A percentile compares a stretch with the other conserved stretches of the same genome.
Conservation (phyloP, 1,140 invertebrate genomes). For the Protaetia brevitarsis region DNA sequence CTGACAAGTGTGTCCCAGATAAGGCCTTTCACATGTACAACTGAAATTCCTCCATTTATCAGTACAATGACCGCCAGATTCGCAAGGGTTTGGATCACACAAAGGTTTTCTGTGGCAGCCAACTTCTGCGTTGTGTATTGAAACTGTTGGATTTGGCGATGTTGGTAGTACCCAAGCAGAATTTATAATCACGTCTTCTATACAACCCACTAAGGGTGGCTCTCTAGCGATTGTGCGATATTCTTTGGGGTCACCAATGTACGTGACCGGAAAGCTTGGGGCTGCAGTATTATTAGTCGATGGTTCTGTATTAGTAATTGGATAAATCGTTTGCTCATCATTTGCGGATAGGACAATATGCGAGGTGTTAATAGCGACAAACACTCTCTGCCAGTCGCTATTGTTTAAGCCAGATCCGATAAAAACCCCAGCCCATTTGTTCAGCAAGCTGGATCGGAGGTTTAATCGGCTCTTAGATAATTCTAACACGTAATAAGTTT, state of each 20-base stretch:
- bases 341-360: slow-evolving; percentile 81
- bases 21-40: slow-evolving; percentile 83
- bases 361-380: slow-evolving; percentile 80
- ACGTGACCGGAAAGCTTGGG: slow-evolving; percentile 77
- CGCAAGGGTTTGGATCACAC: slow-evolving; percentile 83
- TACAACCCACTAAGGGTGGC: slow-evolving; percentile 82
- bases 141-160: slow-evolving; percentile 29
- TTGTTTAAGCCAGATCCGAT: slow-evolving; percentile 80
- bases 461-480: slow-evolving; percentile 78
- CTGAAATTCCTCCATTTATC: slow-evolving; percentile 86
- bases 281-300: slow-evolving; percentile 71
- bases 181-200: slow-evolving; percentile 87
- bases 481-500: slow-evolving; percentile 79
- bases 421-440: slow-evolving; percentile 86
- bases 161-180: slow-evolving; percentile 64
- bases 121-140: slow-evolving; percentile 57
- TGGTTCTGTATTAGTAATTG: slow-evolving; percentile 57
- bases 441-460: slow-evolving; percentile 78
- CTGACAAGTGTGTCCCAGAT: slow-evolving; percentile 81
- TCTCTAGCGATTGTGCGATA: slow-evolving; percentile 61
- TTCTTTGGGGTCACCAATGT: slow-evolving; percentile 64
- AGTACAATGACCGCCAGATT: slow-evolving; percentile 79
- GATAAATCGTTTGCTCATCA: slow-evolving; percentile 85
- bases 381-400: slow-evolving; percentile 83
- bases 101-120: slow-evolving; percentile 77